phyloP scores from a whole-genome alignment of 37 sponge, comb jelly and placozoan genomes.

The Dysidea cf. avara region DNA sequence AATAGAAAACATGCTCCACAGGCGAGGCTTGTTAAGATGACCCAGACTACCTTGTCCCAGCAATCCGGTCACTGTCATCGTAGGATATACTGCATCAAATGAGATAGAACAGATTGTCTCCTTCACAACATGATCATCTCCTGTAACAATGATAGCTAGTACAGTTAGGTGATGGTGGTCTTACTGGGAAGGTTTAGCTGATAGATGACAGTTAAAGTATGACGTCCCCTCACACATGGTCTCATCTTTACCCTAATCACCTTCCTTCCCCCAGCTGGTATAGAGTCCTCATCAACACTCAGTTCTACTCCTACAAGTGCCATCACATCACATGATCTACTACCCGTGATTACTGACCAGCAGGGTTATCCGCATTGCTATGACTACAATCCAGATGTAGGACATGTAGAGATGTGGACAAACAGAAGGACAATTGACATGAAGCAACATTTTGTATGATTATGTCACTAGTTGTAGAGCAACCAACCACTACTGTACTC shows the following conservation, averaged over 20 bases:
- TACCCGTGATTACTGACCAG: too few relatives aligned
- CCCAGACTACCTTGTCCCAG: constrained; percentile 43
- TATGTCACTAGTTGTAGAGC: constrained; percentile 9
- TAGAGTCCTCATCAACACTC: constrained; percentile 32
- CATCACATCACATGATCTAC: too few relatives aligned
- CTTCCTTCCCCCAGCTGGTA: constrained; percentile 32
- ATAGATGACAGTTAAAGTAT: constrained; percentile 30
- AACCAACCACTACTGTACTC: constrained; percentile 70
- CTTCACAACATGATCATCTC: not conserved
- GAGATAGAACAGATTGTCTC: constrained; percentile 41
- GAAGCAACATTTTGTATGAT: too few relatives aligned
- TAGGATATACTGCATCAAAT: constrained; percentile 72
- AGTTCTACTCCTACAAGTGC: constrained; percentile 41
- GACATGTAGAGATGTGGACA: too few relatives aligned
- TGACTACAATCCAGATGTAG: too few relatives aligned
- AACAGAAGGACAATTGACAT: too few relatives aligned
- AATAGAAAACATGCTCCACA: constrained; percentile 85
- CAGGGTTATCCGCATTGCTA: too few relatives aligned
- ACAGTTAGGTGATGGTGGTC: too few relatives aligned
- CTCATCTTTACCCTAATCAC: constrained; percentile 38
- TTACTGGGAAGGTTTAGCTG: constrained; percentile 14
- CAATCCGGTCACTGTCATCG: constrained; percentile 63
- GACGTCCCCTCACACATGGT: constrained; percentile 21
- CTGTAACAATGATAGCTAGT: not conserved
- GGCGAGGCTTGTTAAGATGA: constrained; percentile 57